phyloP scores from a whole-genome alignment of 2,797 vertebrate species.

The Pterois miles region DNA sequence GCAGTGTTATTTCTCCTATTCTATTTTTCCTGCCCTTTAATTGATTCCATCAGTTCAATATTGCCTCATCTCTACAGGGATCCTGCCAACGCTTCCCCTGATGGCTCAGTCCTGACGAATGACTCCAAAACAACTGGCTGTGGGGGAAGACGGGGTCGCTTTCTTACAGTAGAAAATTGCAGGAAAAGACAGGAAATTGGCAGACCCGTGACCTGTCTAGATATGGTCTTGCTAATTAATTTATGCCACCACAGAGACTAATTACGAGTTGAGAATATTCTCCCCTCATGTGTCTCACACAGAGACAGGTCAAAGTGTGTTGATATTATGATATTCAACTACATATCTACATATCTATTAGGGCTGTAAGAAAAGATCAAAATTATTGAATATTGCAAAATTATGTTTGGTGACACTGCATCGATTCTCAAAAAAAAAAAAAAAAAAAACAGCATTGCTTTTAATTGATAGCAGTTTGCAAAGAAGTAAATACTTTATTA shows the following conservation, averaged over 20 bases:
- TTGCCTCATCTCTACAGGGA: slow-evolving; percentile 70
- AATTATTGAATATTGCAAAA: no score
- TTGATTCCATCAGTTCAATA: slow-evolving; percentile 73
- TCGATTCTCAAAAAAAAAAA: no score
- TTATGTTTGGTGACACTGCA: no score
- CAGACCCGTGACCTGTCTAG: slow-evolving; percentile 28
- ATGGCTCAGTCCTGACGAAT: slow-evolving; percentile 71
- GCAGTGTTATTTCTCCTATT: slow-evolving; percentile 22
- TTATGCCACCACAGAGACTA: slow-evolving; percentile 30
- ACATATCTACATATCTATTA: no score
- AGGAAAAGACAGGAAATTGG: slow-evolving; percentile 22
- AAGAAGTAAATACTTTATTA: no score
- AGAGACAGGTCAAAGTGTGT: slow-evolving; percentile 3
- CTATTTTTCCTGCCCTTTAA: slow-evolving; percentile 53
- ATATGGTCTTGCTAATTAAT: slow-evolving; percentile 58
- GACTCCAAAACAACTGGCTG: slow-evolving; percentile 67
- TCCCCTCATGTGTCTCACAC: slow-evolving; percentile 14
- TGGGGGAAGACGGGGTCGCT: slow-evolving; percentile 9
- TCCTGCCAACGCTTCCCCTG: slow-evolving; percentile 61
- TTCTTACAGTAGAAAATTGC: slow-evolving; percentile 36
- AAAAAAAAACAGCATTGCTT: no score
- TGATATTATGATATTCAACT: neutral
- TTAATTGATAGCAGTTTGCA: no score
- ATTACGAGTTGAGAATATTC: slow-evolving; percentile 30
- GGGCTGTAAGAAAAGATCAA: no score